These are phyloP conservation scores for Prosopocoilus inquinatus DNA, from an alignment of 2,888 invertebrate genomes.

Conservation along the genomic window DNA sequence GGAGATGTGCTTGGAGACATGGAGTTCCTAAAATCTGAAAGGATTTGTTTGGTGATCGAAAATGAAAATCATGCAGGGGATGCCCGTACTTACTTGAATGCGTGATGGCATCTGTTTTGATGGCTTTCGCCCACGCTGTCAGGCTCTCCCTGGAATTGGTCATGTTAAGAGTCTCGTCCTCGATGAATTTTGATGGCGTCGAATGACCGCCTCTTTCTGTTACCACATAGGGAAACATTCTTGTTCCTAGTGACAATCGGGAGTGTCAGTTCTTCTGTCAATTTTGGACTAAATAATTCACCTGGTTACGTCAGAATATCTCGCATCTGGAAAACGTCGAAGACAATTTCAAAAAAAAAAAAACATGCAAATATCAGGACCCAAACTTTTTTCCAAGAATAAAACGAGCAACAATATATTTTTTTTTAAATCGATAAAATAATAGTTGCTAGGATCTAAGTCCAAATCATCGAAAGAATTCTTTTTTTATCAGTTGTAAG, in stretches of 20 bases:
- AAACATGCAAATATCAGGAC: too few species aligned
- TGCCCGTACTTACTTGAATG: conserved; percentile 8
- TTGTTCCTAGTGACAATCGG: conserved; percentile 19
- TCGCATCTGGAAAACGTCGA: neutral
- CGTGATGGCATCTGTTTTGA: conserved; percentile 11
- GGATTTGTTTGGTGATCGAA: neutral
- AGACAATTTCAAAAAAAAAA: too few species aligned
- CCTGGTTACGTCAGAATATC: conserved; percentile 2
- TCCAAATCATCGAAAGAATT: too few species aligned
- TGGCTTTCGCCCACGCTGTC: conserved; percentile 18
- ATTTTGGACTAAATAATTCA: conserved; percentile 25
- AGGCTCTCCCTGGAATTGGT: conserved; percentile 22
- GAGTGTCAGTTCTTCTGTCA: conserved; percentile 24
- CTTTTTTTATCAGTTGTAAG: too few species aligned
- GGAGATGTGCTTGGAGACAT: conserved; percentile 15
- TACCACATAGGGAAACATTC: conserved; percentile 33
- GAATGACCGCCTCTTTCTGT: conserved; percentile 22
- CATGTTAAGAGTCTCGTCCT: conserved; percentile 15
- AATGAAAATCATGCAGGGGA: neutral
- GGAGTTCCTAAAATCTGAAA: conserved; percentile 9
- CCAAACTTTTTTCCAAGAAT: too few species aligned
- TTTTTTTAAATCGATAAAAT: too few species aligned
- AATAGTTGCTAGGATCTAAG: too few species aligned
- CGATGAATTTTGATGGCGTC: conserved; percentile 20
- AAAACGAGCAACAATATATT: too few species aligned